A percentile compares a stretch with the other conserved stretches of the same genome.
Conservation (phyloP, 2,113 vertebrate genomes). For the Rhinolophus sinicus region DNA sequence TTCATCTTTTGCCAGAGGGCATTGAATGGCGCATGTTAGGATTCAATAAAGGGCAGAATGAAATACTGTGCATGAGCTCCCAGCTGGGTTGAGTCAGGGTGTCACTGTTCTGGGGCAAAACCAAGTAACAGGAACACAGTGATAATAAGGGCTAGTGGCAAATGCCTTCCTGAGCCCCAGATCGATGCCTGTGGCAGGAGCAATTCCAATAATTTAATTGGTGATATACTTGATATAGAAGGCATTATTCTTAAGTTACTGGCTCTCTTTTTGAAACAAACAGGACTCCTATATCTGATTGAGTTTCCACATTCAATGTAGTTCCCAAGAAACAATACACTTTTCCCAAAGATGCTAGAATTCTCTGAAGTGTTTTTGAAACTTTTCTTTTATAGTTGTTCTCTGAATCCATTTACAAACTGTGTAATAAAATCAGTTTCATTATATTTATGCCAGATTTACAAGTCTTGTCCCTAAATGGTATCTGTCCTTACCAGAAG, state of each 20-base stretch:
- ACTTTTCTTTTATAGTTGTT: background rate
- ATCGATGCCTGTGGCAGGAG: background rate
- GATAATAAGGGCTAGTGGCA: background rate
- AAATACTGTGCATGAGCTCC: background rate
- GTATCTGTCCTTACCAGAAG: background rate
- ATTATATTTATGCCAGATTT: background rate
- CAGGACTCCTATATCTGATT: background rate
- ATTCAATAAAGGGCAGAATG: background rate
- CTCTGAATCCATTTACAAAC: background rate
- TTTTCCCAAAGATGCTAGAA: background rate
- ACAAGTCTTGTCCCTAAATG: background rate
- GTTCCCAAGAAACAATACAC: background rate
- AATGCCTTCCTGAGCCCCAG: background rate
- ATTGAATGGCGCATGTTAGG: background rate
- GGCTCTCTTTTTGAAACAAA: background rate
- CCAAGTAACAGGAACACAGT: background rate
- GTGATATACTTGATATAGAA: background rate
- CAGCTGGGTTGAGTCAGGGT: background rate
- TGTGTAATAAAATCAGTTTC: background rate
- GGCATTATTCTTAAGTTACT: background rate
- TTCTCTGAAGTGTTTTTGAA: background rate
- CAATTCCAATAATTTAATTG: background rate
- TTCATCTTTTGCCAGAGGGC: background rate
- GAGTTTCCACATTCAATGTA: background rate
- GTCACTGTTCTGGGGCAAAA: background rate